phyloP scores from a whole-genome alignment of 1,140 invertebrate genomes.

The Aphis craccivora region DNA sequence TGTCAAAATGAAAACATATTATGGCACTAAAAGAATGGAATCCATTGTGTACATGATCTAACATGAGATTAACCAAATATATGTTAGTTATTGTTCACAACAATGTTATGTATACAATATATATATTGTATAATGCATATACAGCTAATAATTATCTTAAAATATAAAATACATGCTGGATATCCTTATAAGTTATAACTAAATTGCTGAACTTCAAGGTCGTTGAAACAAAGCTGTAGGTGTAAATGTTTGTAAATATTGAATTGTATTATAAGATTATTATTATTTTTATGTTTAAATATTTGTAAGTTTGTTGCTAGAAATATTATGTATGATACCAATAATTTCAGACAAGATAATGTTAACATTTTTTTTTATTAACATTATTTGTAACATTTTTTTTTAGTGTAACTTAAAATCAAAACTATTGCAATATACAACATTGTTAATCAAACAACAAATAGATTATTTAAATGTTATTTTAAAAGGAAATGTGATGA shows the following conservation, averaged over 20 bases:
- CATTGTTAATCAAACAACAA: background rate
- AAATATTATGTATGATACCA: background rate
- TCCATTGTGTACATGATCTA: too few species aligned
- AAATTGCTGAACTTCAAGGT: background rate
- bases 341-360: background rate
- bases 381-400: background rate
- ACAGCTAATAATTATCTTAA: too few species aligned
- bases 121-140: too few species aligned
- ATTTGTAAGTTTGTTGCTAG: background rate
- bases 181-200: too few species aligned
- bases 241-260: background rate
- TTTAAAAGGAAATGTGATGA: background rate
- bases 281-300: background rate
- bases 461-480: background rate
- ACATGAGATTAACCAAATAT: too few species aligned
- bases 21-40: too few species aligned
- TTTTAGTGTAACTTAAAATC: background rate
- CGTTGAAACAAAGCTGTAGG: background rate
- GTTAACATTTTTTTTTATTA: background rate
- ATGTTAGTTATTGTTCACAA: too few species aligned
- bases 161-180: too few species aligned
- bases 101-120: too few species aligned
- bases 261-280: too few species aligned
- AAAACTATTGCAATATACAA: background rate
- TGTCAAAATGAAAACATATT: too few species aligned